A percentile compares a stretch with the other conserved stretches of the same genome.
Conservation (phyloP, 2,113 vertebrate species). For the Callocephalon fimbriatum region DNA sequence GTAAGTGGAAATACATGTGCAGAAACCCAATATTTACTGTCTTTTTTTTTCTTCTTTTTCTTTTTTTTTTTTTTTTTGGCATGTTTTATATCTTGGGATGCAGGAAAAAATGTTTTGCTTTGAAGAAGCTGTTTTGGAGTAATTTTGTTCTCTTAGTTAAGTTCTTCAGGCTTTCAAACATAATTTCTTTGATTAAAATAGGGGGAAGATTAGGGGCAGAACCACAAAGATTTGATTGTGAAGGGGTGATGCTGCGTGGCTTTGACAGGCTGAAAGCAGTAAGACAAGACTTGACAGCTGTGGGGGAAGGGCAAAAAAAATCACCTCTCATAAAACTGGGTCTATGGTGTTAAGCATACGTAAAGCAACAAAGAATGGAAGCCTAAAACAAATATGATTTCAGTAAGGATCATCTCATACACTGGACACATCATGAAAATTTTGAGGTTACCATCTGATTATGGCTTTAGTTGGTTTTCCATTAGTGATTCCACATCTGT, state of each 20-base stretch:
- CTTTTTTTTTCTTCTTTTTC: too few species aligned
- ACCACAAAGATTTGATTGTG: background rate
- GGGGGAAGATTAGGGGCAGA: background rate
- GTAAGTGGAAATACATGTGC: background rate
- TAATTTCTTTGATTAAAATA: background rate
- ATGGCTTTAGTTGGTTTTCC: background rate
- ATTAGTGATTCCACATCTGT: background rate
- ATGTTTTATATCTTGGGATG: background rate
- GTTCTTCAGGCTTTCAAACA: background rate
- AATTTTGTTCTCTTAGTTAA: background rate
- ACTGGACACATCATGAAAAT: background rate
- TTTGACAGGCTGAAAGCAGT: background rate
- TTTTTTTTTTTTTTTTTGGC: background rate
- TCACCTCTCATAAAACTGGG: background rate
- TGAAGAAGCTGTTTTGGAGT: background rate
- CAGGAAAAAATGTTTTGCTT: background rate
- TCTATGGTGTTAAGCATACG: background rate
- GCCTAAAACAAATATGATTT: background rate
- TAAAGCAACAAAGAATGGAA: background rate
- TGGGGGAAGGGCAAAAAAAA: background rate
- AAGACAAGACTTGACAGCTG: background rate
- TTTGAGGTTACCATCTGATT: background rate
- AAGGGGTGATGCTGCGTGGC: background rate
- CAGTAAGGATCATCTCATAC: background rate
- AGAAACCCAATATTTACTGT: background rate